phyloP scores from a whole-genome alignment of 1,140 invertebrate species.

The Bombus terrestris region DNA sequence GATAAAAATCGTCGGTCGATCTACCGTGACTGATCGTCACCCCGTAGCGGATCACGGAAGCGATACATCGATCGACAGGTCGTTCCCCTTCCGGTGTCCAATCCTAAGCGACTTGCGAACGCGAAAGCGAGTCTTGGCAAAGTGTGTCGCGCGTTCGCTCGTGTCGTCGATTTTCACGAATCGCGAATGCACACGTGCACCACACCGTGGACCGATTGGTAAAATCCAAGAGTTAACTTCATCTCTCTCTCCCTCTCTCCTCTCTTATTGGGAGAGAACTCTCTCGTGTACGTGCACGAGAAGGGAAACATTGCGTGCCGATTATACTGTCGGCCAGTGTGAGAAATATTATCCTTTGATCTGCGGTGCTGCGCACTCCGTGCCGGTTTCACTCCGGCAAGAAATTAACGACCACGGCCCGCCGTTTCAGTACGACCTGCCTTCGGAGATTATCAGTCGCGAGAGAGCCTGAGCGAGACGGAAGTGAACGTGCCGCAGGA shows the following conservation, averaged over 20 bases:
- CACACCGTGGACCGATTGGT: neutral
- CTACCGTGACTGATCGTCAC: neutral
- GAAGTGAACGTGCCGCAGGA: slow-evolving; percentile 67
- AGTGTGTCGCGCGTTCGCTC: slow-evolving; percentile 42
- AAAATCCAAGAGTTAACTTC: neutral
- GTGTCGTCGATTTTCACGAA: slow-evolving; percentile 49
- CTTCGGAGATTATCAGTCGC: slow-evolving; percentile 73
- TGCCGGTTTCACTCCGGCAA: slow-evolving; percentile 66
- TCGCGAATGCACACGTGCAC: neutral
- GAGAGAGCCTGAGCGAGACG: slow-evolving; percentile 58
- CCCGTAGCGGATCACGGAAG: slow-evolving; percentile 27
- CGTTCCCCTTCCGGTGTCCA: slow-evolving; percentile 19
- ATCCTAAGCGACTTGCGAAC: neutral
- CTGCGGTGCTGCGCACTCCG: slow-evolving; percentile 64
- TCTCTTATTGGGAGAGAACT: neutral
- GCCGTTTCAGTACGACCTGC: slow-evolving; percentile 63
- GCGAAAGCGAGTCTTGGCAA: slow-evolving; percentile 49
- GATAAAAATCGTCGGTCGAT: neutral
- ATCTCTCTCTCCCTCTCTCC: too few relatives aligned
- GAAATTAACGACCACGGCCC: slow-evolving; percentile 77
- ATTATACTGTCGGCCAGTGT: slow-evolving; percentile 75
- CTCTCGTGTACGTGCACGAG: neutral
- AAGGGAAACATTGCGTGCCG: slow-evolving; percentile 73
- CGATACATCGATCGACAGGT: slow-evolving; percentile 16
- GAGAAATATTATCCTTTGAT: slow-evolving; percentile 81